phyloP scores from a whole-genome alignment of 2,888 invertebrate species.

The Mechanitis mazaeus region DNA sequence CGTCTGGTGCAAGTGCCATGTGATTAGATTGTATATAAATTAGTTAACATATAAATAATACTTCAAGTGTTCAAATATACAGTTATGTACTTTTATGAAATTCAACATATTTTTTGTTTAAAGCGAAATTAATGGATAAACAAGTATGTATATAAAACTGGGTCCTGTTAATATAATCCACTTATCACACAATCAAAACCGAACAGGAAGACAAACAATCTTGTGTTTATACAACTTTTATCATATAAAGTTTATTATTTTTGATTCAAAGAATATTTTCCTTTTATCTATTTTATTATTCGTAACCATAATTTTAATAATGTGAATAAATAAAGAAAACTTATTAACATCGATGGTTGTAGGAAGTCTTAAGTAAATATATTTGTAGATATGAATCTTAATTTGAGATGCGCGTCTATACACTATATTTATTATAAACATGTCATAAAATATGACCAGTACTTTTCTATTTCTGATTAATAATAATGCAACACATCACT shows the following conservation, averaged over 20 bases:
- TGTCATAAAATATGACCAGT: neutral
- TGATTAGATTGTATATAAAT: neutral
- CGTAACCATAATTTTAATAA: too few species aligned
- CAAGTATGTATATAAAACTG: neutral
- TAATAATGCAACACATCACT: neutral
- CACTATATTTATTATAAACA: neutral
- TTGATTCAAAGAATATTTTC: neutral
- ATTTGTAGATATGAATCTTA: too few species aligned
- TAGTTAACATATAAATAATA: neutral
- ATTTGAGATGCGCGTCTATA: too few species aligned
- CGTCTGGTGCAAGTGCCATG: neutral
- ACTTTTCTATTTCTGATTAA: conserved; percentile 1
- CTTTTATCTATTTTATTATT: too few species aligned
- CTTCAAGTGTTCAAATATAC: neutral
- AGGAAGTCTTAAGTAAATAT: too few species aligned
- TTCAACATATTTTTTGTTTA: neutral
- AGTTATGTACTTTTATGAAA: neutral
- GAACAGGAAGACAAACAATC: conserved; percentile 4
- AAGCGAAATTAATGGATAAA: neutral
- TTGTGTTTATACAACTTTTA: neutral
- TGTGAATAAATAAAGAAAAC: too few species aligned
- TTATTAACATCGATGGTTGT: too few species aligned
- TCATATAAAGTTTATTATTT: conserved; percentile 1
- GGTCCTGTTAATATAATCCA: conserved; percentile 1
- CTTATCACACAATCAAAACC: neutral